A percentile compares a stretch with the other conserved stretches of the same genome.
phyloP scores from a whole-genome alignment of 1,140 invertebrate species.

The Platyscapa corneri region DNA sequence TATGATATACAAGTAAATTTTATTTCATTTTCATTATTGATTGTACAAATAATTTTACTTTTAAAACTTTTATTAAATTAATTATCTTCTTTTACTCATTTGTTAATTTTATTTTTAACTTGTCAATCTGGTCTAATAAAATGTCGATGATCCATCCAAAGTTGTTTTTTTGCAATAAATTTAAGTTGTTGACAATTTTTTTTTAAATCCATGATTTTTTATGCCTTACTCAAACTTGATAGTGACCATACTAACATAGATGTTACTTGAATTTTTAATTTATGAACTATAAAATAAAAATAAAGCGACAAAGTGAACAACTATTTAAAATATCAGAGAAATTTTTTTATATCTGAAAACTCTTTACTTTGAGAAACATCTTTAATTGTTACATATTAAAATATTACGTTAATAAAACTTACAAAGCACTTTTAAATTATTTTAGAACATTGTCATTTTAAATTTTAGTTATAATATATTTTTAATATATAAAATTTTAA shows the following conservation, averaged over 20 bases:
- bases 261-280: background rate
- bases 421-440: no score
- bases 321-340: background rate
- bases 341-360: background rate
- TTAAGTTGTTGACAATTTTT: background rate
- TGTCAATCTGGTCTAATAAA: background rate
- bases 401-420: no score
- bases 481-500: no score
- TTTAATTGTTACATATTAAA: no score
- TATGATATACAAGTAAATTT: no score
- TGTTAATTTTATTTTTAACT: no score
- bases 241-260: background rate
- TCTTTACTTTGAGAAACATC: background rate
- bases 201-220: background rate
- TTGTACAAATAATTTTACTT: background rate
- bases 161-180: background rate
- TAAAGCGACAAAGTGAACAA: background rate
- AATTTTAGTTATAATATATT: no score
- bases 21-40: no score
- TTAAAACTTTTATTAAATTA: background rate
- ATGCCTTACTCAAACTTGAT: no score
- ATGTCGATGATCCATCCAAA: background rate
- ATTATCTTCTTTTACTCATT: no score
- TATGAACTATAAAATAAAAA: background rate
- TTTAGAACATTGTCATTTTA: no score